These are phyloP conservation scores for Pseudocheirus occidentalis DNA, from an alignment of 2,797 vertebrate genomes.

Conservation along the genomic window DNA sequence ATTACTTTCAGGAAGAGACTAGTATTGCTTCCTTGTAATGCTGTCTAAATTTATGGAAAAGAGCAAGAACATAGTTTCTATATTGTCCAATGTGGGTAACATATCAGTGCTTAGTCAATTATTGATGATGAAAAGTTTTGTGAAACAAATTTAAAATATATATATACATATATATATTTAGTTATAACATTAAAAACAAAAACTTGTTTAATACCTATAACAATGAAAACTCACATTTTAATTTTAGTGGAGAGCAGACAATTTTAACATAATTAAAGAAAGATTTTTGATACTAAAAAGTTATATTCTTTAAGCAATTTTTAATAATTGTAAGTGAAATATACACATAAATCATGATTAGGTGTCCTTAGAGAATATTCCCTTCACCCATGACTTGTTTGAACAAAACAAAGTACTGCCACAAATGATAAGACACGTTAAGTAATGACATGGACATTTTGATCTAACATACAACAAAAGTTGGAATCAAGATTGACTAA, in stretches of 20 bases:
- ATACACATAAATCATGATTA: neutral
- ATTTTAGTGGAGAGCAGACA: neutral
- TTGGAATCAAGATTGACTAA: neutral
- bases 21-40: neutral
- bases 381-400: neutral
- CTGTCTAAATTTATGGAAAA: neutral
- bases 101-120: neutral
- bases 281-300: neutral
- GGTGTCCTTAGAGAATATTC: neutral
- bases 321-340: slow-evolving; percentile 5
- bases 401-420: too few relatives aligned
- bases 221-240: neutral
- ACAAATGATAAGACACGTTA: too few relatives aligned
- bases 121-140: neutral
- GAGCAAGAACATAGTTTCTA: neutral
- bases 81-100: neutral
- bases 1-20: neutral
- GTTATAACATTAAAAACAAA: neutral
- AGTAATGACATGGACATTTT: too few relatives aligned
- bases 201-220: neutral
- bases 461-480: neutral
- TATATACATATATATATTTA: too few relatives aligned
- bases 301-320: slow-evolving; percentile 12
- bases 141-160: neutral
- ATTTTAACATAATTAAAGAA: slow-evolving; percentile 27